phyloP scores from a whole-genome alignment of 2,797 vertebrate species.

The Peromyscus attwateri region DNA sequence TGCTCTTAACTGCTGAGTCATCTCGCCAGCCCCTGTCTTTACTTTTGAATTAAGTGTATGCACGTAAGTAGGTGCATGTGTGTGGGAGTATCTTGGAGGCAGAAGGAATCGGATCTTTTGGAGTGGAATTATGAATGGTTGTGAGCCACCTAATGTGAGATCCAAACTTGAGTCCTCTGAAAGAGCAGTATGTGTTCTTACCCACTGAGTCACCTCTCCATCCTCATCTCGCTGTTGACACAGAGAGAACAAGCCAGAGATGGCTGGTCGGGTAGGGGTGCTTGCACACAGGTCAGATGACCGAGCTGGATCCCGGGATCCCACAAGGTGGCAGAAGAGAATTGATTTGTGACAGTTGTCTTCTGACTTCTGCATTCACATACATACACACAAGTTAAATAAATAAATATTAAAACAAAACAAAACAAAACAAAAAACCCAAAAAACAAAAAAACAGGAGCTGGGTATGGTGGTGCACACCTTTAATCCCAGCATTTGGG shows the following conservation, averaged over 20 bases:
- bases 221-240: background rate
- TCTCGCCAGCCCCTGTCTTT: background rate
- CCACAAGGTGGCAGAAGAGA: background rate
- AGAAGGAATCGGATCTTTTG: background rate
- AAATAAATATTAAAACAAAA: background rate
- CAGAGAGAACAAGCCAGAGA: background rate
- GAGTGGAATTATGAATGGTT: background rate
- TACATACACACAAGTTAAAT: background rate
- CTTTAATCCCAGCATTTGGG: background rate
- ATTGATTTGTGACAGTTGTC: background rate
- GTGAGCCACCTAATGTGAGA: background rate
- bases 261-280: accelerated
- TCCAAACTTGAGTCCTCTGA: background rate
- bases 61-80: too few species aligned
- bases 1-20: too few species aligned
- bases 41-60: background rate
- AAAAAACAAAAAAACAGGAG: background rate
- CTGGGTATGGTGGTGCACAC: background rate
- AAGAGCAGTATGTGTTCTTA: background rate
- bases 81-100: background rate
- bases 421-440: too few species aligned
- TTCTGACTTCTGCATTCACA: background rate
- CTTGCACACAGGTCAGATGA: background rate
- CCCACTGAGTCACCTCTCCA: background rate
- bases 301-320: background rate